Evolutionary conservation across 1,140 invertebrate species (phyloP).

Genomic region (Orussus abietinus): DNA sequence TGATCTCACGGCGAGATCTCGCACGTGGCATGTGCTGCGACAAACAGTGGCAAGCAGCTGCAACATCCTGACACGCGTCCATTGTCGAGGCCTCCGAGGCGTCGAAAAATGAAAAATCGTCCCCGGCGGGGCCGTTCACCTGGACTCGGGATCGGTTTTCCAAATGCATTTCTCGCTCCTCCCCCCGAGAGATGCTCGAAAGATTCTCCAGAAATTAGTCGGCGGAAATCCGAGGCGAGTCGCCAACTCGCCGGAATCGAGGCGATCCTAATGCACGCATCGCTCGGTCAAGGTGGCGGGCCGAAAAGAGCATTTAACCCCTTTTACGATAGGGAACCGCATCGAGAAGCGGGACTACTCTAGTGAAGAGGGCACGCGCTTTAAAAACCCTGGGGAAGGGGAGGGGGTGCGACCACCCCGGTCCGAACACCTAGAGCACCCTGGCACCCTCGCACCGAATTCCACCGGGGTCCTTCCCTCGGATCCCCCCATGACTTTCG

Average conservation of each 20-base stretch:
- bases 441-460: constrained; percentile 37
- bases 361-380: constrained; percentile 52
- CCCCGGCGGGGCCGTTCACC: constrained; percentile 39
- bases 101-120: constrained; percentile 53
- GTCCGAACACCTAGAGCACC: constrained; percentile 41
- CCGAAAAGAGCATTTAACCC: constrained; percentile 46
- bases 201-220: too few relatives aligned
- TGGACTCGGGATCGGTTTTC: constrained; percentile 27
- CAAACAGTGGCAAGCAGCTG: constrained; percentile 48
- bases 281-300: background rate
- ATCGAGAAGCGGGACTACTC: constrained; percentile 28
- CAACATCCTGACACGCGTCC: constrained; percentile 51
- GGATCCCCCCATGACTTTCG: constrained; percentile 34
- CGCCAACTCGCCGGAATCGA: too few relatives aligned
- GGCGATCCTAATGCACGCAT: background rate
- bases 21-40: constrained; percentile 42
- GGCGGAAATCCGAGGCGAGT: too few relatives aligned
- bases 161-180: too few relatives aligned
- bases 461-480: constrained; percentile 24
- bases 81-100: constrained; percentile 50
- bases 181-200: background rate
- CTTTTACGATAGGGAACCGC: constrained; percentile 30
- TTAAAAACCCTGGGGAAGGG: constrained; percentile 19
- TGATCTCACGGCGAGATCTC: constrained; percentile 43
- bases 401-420: constrained; percentile 21